Conservation (phyloP, 2,113 vertebrate genomes). For the Catharus fuscescens region DNA sequence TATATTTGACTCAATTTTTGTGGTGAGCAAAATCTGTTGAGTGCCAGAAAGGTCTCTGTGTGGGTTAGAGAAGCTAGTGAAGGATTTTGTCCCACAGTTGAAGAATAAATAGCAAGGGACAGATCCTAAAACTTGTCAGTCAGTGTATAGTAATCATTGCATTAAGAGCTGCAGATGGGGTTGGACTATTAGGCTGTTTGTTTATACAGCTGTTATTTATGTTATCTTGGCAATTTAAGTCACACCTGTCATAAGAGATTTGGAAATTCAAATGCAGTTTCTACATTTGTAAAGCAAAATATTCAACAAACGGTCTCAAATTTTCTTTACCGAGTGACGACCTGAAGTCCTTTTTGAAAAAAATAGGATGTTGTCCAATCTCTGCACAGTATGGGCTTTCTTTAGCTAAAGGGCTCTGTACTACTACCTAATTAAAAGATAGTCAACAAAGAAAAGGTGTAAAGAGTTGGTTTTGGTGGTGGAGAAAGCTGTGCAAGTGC, state of each 20-base stretch:
- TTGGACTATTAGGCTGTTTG: neutral
- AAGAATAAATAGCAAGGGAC: neutral
- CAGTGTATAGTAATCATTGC: neutral
- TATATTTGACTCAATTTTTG: neutral
- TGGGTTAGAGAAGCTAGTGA: neutral
- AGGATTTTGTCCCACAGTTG: neutral
- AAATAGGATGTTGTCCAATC: neutral
- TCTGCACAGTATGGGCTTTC: neutral
- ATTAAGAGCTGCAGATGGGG: neutral
- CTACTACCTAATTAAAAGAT: neutral
- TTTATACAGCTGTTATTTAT: neutral
- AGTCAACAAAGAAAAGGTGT: neutral
- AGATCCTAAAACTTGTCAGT: neutral
- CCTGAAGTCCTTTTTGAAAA: neutral
- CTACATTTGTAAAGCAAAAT: neutral
- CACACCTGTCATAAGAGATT: neutral
- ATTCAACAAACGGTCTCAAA: neutral
- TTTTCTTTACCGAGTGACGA: neutral
- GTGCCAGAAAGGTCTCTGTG: neutral
- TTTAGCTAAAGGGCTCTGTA: neutral
- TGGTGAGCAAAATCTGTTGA: neutral
- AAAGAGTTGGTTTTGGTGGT: neutral
- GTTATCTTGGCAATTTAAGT: neutral
- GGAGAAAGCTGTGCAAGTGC: neutral
- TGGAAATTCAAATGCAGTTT: neutral